Evolutionary conservation across 1,140 invertebrate genomes (phyloP), one percentile per base, ranked within the genome.

Genomic region (Drosophila bocqueti): DNA sequence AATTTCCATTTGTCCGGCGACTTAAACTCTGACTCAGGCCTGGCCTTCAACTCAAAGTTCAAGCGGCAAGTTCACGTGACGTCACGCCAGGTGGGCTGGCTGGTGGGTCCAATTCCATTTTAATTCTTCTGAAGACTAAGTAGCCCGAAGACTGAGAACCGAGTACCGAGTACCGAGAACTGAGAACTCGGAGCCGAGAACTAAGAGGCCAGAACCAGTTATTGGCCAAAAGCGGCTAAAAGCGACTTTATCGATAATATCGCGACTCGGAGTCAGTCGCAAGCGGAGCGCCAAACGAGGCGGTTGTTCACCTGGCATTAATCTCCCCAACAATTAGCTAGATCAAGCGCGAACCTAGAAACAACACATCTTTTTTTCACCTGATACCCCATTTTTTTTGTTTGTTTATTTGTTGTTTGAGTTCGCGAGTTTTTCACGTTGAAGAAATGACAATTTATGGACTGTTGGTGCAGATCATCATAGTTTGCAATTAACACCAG

Each of bases 381-480:
- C 45, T 45, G 38, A 34, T 49, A 3, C 6, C 21, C 15, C 2
- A 16, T 52, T 63, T 43, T 71, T 75, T 52, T 18, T 11, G 21
- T 31, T 64, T 46, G 5, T 29, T 29, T 55, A 11, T 9, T 13
- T 71, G 46, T 62, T 64, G 29, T 64, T 73, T 46, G 46, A 83
- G 62, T 55, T 43, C 13, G 64, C 63, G 38, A 62, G 64, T 45
- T 54, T 64, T 47, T 63, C 49, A 55, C 42, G 1, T 8, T 21
- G 16, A 75, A 65, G 83, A 62, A 65, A 89, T 89, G 84, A 89
- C 84, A 76, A 81, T 89, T 63, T 89, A 89, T 90, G 85, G 85
- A 46, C 67, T 89, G 43, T 69, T 89, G 40, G 84, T 89, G 79
- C 84, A 89, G 72, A 89, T 89, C 38, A 89, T 89, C 42, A 74